Evolutionary conservation across 2,888 invertebrate genomes (phyloP).

Genomic region (Drosophila vallismaia): DNA sequence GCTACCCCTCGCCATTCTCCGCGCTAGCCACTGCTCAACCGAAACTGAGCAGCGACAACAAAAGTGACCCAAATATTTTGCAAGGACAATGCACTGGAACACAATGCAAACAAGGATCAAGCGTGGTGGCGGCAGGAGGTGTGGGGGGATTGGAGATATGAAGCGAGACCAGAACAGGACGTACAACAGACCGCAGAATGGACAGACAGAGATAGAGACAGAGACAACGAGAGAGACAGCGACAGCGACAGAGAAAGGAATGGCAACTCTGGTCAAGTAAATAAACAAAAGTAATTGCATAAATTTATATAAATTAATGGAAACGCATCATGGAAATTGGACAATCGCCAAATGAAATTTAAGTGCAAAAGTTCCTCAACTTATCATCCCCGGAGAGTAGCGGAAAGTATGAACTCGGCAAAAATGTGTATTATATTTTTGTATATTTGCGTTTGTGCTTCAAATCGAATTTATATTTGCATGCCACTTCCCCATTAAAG

Average conservation of each 20-base stretch:
- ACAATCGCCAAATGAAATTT: slow-evolving; percentile 62
- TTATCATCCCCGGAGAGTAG: slow-evolving; percentile 2
- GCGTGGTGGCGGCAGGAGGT: slow-evolving; percentile 5
- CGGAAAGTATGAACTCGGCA: neutral
- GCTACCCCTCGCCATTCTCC: neutral
- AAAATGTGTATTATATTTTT: slow-evolving; percentile 6
- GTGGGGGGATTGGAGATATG: slow-evolving; percentile 28
- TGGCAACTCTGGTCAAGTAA: slow-evolving; percentile 62
- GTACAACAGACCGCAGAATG: slow-evolving; percentile 48
- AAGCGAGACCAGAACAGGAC: slow-evolving; percentile 35
- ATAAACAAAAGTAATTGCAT: slow-evolving; percentile 79
- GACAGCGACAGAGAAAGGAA: neutral
- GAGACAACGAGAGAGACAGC: neutral
- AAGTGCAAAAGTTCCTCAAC: slow-evolving; percentile 62
- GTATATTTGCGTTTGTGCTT: neutral
- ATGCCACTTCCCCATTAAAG: slow-evolving; percentile 1
- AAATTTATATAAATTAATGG: slow-evolving; percentile 78
- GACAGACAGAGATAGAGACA: slow-evolving; percentile 3
- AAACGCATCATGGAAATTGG: slow-evolving; percentile 71
- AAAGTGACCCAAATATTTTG: slow-evolving; percentile 77
- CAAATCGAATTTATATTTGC: slow-evolving; percentile 4
- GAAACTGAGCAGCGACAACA: slow-evolving; percentile 74
- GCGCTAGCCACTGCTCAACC: slow-evolving; percentile 34
- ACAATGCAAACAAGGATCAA: slow-evolving; percentile 58
- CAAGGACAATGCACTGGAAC: slow-evolving; percentile 76